Base-by-base conservation (phyloP, 2,113 vertebrate genomes). In the Boulengeromyrus knoepffleri region DNA sequence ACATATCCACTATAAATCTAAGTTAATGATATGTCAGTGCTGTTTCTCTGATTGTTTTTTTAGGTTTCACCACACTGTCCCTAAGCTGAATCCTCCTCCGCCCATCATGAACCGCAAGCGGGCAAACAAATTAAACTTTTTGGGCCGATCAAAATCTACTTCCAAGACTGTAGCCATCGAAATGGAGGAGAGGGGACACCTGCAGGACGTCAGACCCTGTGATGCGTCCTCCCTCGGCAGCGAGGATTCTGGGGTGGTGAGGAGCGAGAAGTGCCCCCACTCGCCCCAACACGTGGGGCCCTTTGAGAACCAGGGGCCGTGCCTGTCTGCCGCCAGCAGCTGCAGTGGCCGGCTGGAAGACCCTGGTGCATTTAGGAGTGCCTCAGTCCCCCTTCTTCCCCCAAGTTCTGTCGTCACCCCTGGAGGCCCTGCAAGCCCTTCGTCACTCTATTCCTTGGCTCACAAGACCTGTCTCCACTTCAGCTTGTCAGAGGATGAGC, bases 401-500 rank as follows among this genome's bases (percentile, higher is more conserved):
- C 24, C 90, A 42, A 24, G 83, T 85, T 49, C 92, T 49, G 0
- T 89, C 92, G 45, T 91, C 1, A 88, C 89, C 3, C 86, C 89
- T 15, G 91, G 92, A 89, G 89, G 91, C 91, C 91, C 56, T 19
- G 94, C 95, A 87, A 90, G 85, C 88, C 91, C 91, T 0, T 90
- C 93, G 87, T 93, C 95, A 19, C 94, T 96, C 92, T 95, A 94
- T 45, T 93, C 93, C 2, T 93, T 94, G 0, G 42, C 94, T 2
- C 94, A 97, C 0, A 94, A 97, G 12, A 97, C 97, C 85, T 95
- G 96, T 92, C 94, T 97, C 89, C 97, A 97, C 91, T 97, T 97
- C 94, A 97, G 97, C 86, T 96, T 98, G 91, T 97, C 97, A 0
- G 97, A 98, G 88, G 97, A 97, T 5, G 96, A 97, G 93, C 91